A percentile compares a stretch with the other conserved stretches of the same genome.
These are phyloP conservation scores for Pogonomyrmex barbatus DNA, from an alignment of 1,140 invertebrate species.

Conservation along the genomic window DNA sequence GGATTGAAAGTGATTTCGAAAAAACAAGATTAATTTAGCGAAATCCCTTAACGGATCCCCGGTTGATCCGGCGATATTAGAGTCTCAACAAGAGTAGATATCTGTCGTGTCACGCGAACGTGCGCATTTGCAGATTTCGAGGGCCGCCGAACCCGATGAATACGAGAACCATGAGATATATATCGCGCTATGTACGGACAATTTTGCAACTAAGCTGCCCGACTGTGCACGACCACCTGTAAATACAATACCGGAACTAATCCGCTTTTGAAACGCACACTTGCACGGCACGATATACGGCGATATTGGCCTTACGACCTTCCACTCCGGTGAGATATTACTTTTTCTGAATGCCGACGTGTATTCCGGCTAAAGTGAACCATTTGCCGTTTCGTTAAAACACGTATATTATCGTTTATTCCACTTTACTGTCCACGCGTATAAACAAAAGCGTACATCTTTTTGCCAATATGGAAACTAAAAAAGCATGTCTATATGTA, in stretches of 20 bases:
- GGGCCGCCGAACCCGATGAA: constrained; percentile 45
- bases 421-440: background rate
- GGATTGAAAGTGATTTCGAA: background rate
- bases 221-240: constrained; percentile 72
- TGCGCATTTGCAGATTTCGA: constrained; percentile 60
- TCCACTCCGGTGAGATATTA: constrained; percentile 67
- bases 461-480: background rate
- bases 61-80: constrained; percentile 45
- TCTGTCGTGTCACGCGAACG: constrained; percentile 33
- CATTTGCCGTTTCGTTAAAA: constrained; percentile 46
- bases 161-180: constrained; percentile 59
- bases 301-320: constrained; percentile 72
- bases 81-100: constrained; percentile 23
- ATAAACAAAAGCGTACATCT: background rate
- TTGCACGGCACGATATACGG: constrained; percentile 62
- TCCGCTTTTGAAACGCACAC: constrained; percentile 75
- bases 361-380: constrained; percentile 31
- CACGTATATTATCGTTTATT: constrained; percentile 37
- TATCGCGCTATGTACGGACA: constrained; percentile 55
- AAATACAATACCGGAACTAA: constrained; percentile 75
- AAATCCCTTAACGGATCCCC: constrained; percentile 20
- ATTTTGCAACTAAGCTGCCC: constrained; percentile 74
- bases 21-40: constrained; percentile 53
- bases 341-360: constrained; percentile 65
- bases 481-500: background rate